Evolutionary conservation across 2,113 vertebrate species (phyloP), one percentile per base, ranked within the genome.

Genomic region (Lasiurus cinereus): DNA sequence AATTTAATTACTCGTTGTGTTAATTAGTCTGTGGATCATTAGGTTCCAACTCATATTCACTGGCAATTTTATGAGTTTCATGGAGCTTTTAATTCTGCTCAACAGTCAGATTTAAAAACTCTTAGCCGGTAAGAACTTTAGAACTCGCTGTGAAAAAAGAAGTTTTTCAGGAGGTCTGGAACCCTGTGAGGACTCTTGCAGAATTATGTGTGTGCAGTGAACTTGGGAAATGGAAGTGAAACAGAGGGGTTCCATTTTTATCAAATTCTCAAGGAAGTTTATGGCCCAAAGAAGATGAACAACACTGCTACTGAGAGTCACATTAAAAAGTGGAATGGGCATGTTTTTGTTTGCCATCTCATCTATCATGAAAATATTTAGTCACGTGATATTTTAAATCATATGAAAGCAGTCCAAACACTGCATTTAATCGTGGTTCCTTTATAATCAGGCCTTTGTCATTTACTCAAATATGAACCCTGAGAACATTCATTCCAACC

Each of bases 361-460:
- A 48, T 46, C 54, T 52, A 7, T 54, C 86, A 62, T 67, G 93
- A 84, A 70, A 94, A 83, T 83, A 73, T 50, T 43, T 33, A 5
- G 79, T 24, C 74, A 78, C 52, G 8, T 46, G 33, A 56, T 83
- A 94, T 62, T 67, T 87, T 77, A 33, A 82, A 24, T 82, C 59
- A 73, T 22, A 52, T 56, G 31, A 56, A 89, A 88, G 69, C 27
- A 33, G 31, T 79, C 70, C 56, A 89, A 92, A 73, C 29, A 39
- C 27, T 39, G 46, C 21, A 43, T 89, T 77, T 73, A 66, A 62
- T 91, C 33, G 10, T 66, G 52, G 19, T 62, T 76, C 14, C 59
- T 77, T 83, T 56, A 64, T 62, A 76, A 80, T 62, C 78, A 87
- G 29, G 39, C 52, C 13, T 76, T 92, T 67, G 69, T 89, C 69